Conservation (phyloP, 1,140 invertebrate genomes). For the Hydropsyche tenuis region DNA sequence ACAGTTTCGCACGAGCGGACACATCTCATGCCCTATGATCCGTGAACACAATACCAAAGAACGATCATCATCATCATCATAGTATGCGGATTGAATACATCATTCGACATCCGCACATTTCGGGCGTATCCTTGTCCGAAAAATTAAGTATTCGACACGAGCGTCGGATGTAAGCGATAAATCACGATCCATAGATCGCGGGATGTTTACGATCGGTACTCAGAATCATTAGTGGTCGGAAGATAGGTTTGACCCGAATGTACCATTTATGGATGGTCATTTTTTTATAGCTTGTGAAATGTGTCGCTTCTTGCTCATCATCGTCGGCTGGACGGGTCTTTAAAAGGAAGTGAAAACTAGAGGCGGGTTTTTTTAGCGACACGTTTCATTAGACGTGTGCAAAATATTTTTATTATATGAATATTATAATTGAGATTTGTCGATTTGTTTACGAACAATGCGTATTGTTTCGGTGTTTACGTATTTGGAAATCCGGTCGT, state of each 20-base stretch:
- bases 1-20: too few relatives aligned
- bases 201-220: neutral
- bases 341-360: slow-evolving; percentile 4
- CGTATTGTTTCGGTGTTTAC: neutral
- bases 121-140: too few relatives aligned
- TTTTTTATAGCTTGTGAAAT: neutral
- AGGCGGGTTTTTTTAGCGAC: neutral
- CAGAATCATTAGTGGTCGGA: neutral
- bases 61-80: too few relatives aligned
- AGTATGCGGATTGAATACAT: too few relatives aligned
- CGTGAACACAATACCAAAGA: too few relatives aligned
- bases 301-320: neutral
- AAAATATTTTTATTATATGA: neutral
- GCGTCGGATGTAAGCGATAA: too few relatives aligned
- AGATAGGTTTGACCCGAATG: neutral
- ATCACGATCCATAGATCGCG: too few relatives aligned
- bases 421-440: too few relatives aligned
- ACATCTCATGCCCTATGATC: too few relatives aligned
- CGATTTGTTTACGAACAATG: neutral
- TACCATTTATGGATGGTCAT: neutral
- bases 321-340: neutral
- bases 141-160: too few relatives aligned
- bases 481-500: neutral
- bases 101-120: too few relatives aligned
- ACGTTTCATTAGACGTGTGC: neutral